These are phyloP conservation scores for Cygnus buccinator DNA, from an alignment of 2,113 vertebrate species.

Conservation along the genomic window DNA sequence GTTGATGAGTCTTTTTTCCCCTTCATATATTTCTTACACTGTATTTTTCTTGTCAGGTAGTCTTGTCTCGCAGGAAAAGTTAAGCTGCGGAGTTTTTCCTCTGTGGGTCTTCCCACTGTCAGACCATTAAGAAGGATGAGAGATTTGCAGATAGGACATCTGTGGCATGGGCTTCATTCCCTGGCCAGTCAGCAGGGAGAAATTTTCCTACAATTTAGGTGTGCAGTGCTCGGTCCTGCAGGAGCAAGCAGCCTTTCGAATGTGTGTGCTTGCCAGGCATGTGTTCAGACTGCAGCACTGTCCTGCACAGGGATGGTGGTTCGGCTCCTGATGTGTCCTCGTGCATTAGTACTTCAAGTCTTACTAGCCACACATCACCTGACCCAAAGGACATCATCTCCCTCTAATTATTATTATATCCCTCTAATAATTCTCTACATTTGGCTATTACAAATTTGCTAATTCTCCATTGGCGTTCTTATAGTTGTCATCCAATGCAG, in stretches of 20 bases:
- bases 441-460: not conserved
- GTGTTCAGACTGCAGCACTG: not conserved
- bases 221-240: not conserved
- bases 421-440: not conserved
- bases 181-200: not conserved
- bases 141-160: not conserved
- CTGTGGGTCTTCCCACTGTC: not conserved
- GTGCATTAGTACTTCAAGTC: not conserved
- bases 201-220: not conserved
- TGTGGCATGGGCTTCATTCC: not conserved
- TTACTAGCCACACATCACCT: not conserved
- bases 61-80: not conserved
- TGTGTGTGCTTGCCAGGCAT: rapidly evolving
- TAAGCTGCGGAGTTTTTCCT: not conserved
- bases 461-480: not conserved
- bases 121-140: not conserved
- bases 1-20: not conserved
- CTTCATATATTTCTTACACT: not conserved
- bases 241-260: not conserved
- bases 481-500: not conserved
- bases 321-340: not conserved
- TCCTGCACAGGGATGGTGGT: not conserved
- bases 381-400: not conserved
- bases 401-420: not conserved
- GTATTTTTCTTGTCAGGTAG: not conserved